These are phyloP conservation scores for Chalcis sispes DNA, from an alignment of 2,888 invertebrate genomes.

Conservation along the genomic window DNA sequence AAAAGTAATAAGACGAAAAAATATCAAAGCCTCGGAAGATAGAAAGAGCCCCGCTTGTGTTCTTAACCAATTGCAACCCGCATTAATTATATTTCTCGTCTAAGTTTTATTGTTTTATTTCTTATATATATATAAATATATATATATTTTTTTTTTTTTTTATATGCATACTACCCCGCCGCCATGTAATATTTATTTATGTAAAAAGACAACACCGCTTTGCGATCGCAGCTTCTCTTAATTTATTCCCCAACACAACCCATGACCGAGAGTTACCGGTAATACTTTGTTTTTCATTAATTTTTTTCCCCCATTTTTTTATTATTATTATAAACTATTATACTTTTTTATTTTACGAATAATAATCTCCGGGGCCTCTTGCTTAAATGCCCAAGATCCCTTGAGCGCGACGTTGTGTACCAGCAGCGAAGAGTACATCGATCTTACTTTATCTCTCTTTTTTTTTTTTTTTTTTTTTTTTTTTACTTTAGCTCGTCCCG, in stretches of 20 bases:
- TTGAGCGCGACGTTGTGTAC: constrained; percentile 1
- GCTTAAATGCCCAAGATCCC: neutral
- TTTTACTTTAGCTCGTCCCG: no score
- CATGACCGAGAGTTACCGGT: constrained; percentile 56
- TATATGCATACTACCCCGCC: constrained; percentile 59
- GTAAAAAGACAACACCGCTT: constrained; percentile 47
- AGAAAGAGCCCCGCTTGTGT: constrained; percentile 54
- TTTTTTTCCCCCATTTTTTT: constrained; percentile 13
- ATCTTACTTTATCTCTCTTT: neutral
- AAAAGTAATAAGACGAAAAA: constrained; percentile 22
- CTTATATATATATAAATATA: constrained; percentile 1
- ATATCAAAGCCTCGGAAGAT: constrained; percentile 58
- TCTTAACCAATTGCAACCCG: constrained; percentile 46
- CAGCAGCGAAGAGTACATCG: neutral
- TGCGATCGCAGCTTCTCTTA: constrained; percentile 49
- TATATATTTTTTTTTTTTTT: constrained; percentile 11
- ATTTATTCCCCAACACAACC: constrained; percentile 46
- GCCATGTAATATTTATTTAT: constrained; percentile 60
- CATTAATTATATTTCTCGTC: constrained; percentile 27
- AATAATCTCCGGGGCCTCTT: constrained; percentile 11
- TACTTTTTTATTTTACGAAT: constrained; percentile 30
- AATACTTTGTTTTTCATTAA: constrained; percentile 33
- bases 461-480: no score
- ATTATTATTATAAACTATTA: constrained; percentile 12
- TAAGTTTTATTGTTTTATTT: constrained; percentile 21